These are phyloP conservation scores for Tinea semifulvella DNA, from an alignment of 2,888 invertebrate species.

Conservation along the genomic window DNA sequence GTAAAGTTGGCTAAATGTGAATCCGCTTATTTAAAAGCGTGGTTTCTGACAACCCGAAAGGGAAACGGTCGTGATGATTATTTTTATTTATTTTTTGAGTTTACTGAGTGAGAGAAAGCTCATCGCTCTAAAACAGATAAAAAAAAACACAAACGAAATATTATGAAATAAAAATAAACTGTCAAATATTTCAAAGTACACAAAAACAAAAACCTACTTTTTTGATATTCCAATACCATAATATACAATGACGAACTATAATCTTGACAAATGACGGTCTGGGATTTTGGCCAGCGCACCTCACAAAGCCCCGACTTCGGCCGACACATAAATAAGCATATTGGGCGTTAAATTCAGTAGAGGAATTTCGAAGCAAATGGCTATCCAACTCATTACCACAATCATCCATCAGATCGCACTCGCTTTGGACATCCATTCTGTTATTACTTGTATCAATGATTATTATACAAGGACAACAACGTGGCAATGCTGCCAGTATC, in stretches of 20 bases:
- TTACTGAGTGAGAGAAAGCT: too few relatives aligned
- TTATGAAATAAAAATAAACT: too few relatives aligned
- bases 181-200: not conserved
- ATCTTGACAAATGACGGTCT: slow-evolving; percentile 65
- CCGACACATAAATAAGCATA: slow-evolving; percentile 60
- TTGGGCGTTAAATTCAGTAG: slow-evolving; percentile 63
- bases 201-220: slow-evolving; percentile 4
- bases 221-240: slow-evolving; percentile 2
- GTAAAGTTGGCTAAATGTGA: too few relatives aligned
- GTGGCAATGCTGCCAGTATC: too few relatives aligned
- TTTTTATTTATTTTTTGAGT: too few relatives aligned
- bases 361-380: slow-evolving; percentile 65
- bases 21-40: too few relatives aligned
- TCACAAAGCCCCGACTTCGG: slow-evolving; percentile 56
- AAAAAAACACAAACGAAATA: too few relatives aligned
- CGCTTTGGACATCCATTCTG: not conserved
- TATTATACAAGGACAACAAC: too few relatives aligned
- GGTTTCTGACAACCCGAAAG: too few relatives aligned
- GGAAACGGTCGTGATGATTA: too few relatives aligned
- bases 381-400: slow-evolving; percentile 58
- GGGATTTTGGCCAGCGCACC: slow-evolving; percentile 48
- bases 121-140: too few relatives aligned
- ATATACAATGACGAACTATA: slow-evolving; percentile 38
- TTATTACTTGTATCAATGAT: not conserved
- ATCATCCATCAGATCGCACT: slow-evolving; percentile 48